Base-by-base conservation (phyloP, 1,140 invertebrate species). In the Drosophila truncata region DNA sequence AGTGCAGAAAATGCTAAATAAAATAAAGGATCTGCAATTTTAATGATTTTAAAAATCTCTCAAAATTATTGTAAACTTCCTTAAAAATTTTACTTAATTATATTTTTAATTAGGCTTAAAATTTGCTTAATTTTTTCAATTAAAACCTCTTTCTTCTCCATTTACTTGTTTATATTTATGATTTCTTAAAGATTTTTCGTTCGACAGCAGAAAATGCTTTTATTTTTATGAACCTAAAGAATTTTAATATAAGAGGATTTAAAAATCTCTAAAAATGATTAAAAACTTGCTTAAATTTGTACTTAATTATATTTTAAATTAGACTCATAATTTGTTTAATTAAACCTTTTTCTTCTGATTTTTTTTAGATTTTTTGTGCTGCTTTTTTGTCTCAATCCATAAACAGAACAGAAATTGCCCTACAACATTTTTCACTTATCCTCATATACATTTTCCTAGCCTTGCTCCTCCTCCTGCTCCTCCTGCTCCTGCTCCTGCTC, bases 361-460 rank as follows among this genome's bases (percentile, higher is more conserved):
- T 25, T 46, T 25, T 27, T 35, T 20, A 5, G 0, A 14, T 13
- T 37, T 37, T 11, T 27, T 14, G 37, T 37, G 3, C 29, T 11
- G 7, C 25, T 29, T 29, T 31, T 41, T 13, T 20, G 6, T n/a
- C 35, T 11, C 29, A 37, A 33, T 64, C 46, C 65, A 69, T 50
- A 64, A 69, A 69, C 29, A 35, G n/a, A n/a, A 57, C 49, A 18
- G 13, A 47, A 69, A 71, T 46, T 69, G 27, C 31, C 41, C 33
- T 70, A 72, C 69, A 72, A 58, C 65, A 71, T 70, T 72, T 72
- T 72, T 72, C 50, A 72, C 69, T 72, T 72, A 72, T 70, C 50
- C 63, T 35, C 37, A 33, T 13, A 50, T 18, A 47, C 42, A 66
- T 50, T 67, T 65, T 49, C 44, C 60, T 46, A 65, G 61, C 25